These are phyloP conservation scores for Pararge aegeria DNA, from an alignment of 1,140 invertebrate species.

Conservation along the genomic window DNA sequence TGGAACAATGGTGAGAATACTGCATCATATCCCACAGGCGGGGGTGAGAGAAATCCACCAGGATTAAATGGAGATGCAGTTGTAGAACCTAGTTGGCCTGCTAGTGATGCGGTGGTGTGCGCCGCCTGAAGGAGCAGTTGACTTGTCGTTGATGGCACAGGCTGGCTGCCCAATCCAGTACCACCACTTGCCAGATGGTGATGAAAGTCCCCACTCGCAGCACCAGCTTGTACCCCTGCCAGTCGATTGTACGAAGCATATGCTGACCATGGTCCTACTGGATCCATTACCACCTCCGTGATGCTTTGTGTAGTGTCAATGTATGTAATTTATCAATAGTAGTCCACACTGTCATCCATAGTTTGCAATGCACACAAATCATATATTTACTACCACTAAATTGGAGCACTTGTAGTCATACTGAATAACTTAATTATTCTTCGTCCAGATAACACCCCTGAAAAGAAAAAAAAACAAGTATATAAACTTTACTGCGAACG, in stretches of 20 bases:
- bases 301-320: slow-evolving; percentile 61
- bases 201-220: slow-evolving; percentile 82
- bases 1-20: slow-evolving; percentile 87
- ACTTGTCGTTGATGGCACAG: slow-evolving; percentile 81
- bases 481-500: neutral
- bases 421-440: slow-evolving; percentile 44
- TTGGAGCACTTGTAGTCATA: slow-evolving; percentile 57
- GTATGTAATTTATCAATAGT: slow-evolving; percentile 68
- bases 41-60: slow-evolving; percentile 85
- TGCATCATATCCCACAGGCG: slow-evolving; percentile 85
- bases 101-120: slow-evolving; percentile 81
- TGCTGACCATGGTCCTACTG: slow-evolving; percentile 88
- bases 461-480: slow-evolving; percentile 53
- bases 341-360: slow-evolving; percentile 78
- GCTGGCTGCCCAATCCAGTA: slow-evolving; percentile 73
- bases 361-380: slow-evolving; percentile 59
- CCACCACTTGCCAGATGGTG: slow-evolving; percentile 81
- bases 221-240: slow-evolving; percentile 81
- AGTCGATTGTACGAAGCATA: slow-evolving; percentile 88
- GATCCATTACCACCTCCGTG: slow-evolving; percentile 85
- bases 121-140: slow-evolving; percentile 83
- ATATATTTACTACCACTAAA: slow-evolving; percentile 61
- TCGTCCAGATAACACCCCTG: slow-evolving; percentile 56
- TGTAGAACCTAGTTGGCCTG: slow-evolving; percentile 79
- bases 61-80: slow-evolving; percentile 84